Base-by-base conservation (phyloP, 2,113 vertebrate genomes). In the Tautogolabrus adspersus region DNA sequence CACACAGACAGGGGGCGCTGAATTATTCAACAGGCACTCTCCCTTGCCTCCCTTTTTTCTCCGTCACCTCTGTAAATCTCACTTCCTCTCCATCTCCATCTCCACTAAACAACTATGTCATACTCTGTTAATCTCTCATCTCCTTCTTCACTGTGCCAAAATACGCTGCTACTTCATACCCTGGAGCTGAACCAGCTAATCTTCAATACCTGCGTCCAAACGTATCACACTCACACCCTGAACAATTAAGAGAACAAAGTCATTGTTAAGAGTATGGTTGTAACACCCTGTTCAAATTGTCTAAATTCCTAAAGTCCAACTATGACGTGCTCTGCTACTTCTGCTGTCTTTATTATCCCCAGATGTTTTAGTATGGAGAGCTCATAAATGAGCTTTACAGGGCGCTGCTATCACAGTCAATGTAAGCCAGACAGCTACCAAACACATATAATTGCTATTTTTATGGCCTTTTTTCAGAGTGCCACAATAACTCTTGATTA, bases 401-500 rank as follows among this genome's bases (percentile, higher is more conserved):
- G 56, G 64, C 42, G 37, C 56, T 1, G 19, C 78, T 64, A 42
- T 61, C 74, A 82, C 82, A 85, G 79, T 63, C 65, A n/a, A 86
- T 79, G 81, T 70, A 76, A 61, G 78, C 70, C 79, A 77, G 79
- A 85, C 77, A 78, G 87, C 91, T 87, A 91, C 88, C 88, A 83
- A 84, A 91, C 84, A 86, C 89, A 82, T 88, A 92, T 93, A 93
- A 94, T 94, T 93, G 92, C 89, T 77, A 63, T 89, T 93, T 93
- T 94, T 92, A 95, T 82, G 83, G 71, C 22, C 37, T 77, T 88
- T n/a, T 93, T 91, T 92, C 88, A 79, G 85, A 85, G 91, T 79
- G 81, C 88, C 82, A 93, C 86, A 86, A 92, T 95, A 90, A 93
- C 90, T 88, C 93, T 94, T 95, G 91, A 93, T 94, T 92, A 89